A percentile compares a stretch with the other conserved stretches of the same genome.
phyloP scores from a whole-genome alignment of 2,113 vertebrate genomes.

The Phycodurus eques region DNA sequence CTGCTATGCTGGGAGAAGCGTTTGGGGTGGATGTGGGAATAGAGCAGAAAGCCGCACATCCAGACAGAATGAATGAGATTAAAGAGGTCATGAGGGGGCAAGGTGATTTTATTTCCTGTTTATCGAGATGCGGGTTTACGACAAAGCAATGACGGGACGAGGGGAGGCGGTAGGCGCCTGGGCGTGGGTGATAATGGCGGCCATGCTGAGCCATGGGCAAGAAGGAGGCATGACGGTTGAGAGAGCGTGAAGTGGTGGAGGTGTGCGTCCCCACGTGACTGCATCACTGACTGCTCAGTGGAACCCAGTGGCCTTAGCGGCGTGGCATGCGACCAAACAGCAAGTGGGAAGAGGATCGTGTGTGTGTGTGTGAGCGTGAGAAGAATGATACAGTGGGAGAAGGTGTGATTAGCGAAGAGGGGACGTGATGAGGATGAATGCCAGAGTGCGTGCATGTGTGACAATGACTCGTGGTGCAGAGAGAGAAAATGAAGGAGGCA shows the following conservation, averaged over 20 bases:
- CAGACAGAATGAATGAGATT: conserved; percentile 31
- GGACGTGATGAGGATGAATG: conserved; percentile 55
- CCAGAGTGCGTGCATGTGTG: conserved; percentile 17
- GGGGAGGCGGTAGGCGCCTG: background rate
- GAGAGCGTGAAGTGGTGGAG: conserved; percentile 33
- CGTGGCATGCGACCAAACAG: conserved; percentile 21
- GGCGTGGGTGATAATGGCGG: conserved; percentile 13
- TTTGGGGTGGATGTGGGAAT: conserved; percentile 10
- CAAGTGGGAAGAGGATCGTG: conserved; percentile 23
- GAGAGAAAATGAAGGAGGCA: conserved; percentile 45
- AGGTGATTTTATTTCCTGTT: conserved; percentile 23
- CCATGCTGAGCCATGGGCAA: conserved; percentile 12
- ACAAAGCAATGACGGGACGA: background rate
- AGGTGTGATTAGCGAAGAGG: conserved; percentile 32
- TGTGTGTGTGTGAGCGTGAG: background rate
- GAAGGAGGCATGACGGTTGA: conserved; percentile 32
- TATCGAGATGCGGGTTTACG: conserved; percentile 6
- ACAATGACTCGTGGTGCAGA: conserved; percentile 31
- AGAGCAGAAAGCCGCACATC: conserved; percentile 14
- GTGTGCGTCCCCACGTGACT: conserved; percentile 39
- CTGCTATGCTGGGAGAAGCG: conserved; percentile 4
- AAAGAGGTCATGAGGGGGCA: conserved; percentile 33
- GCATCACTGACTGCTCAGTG: conserved; percentile 41
- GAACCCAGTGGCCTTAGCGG: conserved; percentile 34
- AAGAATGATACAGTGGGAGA: conserved; percentile 4